Evolutionary conservation across 2,113 vertebrate genomes (phyloP).

Genomic region (Pionites leucogaster): DNA sequence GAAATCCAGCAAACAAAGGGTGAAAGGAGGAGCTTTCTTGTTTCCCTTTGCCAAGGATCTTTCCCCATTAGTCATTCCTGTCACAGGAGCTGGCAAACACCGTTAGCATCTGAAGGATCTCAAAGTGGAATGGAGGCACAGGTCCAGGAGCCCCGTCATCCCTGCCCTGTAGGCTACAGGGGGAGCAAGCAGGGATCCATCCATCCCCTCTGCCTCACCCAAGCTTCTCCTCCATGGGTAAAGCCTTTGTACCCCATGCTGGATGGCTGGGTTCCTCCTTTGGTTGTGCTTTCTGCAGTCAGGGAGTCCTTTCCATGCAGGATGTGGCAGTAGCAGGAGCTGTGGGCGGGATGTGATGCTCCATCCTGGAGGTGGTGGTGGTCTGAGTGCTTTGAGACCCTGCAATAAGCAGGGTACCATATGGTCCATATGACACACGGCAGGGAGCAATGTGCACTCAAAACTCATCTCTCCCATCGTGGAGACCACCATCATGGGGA

Average conservation of each 20-base stretch:
- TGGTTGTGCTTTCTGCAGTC: not conserved
- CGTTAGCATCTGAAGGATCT: slow-evolving; percentile 41
- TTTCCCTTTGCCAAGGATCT: slow-evolving; percentile 27
- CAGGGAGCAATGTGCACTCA: not conserved
- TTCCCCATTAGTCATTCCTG: slow-evolving; percentile 63
- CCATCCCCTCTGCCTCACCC: not conserved
- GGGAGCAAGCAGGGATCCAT: not conserved
- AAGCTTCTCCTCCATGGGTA: not conserved
- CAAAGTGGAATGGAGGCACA: slow-evolving; percentile 23
- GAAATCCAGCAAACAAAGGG: slow-evolving; percentile 41
- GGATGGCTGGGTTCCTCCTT: not conserved
- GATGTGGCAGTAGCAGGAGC: not conserved
- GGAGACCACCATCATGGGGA: fast-evolving
- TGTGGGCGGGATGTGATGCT: not conserved
- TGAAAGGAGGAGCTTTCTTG: slow-evolving; percentile 7
- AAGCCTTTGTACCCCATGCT: not conserved
- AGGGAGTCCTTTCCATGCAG: not conserved
- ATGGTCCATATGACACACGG: not conserved
- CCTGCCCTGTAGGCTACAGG: fast-evolving
- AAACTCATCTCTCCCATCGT: not conserved
- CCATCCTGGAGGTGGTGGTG: not conserved
- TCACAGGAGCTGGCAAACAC: slow-evolving; percentile 52
- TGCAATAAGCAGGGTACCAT: not conserved
- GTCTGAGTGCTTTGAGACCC: not conserved
- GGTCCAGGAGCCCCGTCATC: not conserved